These are phyloP conservation scores for Acanthaster planci DNA, from an alignment of 35 echinoderm and acorn worm genomes.

Conservation along the genomic window DNA sequence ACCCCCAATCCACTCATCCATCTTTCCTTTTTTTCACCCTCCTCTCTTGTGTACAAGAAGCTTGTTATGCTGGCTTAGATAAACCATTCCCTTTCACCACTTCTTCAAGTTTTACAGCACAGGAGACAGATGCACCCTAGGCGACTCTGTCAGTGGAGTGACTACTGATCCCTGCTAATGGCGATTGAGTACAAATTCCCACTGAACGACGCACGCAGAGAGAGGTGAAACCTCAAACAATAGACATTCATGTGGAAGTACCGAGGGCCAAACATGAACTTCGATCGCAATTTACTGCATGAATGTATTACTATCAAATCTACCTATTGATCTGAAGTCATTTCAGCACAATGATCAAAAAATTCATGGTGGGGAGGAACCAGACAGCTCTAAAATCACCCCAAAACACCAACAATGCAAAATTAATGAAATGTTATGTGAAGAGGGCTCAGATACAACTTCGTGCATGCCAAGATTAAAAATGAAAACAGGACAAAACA, in stretches of 20 bases:
- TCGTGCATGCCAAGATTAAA: too few species aligned
- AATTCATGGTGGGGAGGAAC: too few species aligned
- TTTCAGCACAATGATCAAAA: too few species aligned
- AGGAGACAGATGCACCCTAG: background rate
- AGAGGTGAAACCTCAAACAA: background rate
- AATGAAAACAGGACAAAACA: too few species aligned
- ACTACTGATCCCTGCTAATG: conserved; percentile 7
- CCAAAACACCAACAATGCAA: too few species aligned
- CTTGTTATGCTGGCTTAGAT: conserved; percentile 16
- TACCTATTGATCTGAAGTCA: too few species aligned
- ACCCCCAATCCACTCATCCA: background rate
- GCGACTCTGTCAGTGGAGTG: background rate
- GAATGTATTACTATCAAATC: too few species aligned
- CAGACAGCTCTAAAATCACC: too few species aligned
- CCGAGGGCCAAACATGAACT: too few species aligned
- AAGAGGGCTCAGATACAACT: too few species aligned
- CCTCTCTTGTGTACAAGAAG: background rate
- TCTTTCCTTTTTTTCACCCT: background rate
- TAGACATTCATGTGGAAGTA: background rate
- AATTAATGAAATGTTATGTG: too few species aligned
- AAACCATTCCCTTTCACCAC: conserved; percentile 25
- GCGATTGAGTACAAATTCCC: background rate
- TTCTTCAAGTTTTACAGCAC: conserved; percentile 28
- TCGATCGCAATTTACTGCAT: too few species aligned
- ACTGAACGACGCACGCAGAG: background rate